Evolutionary conservation across 35 echinoderm and acorn worm species (phyloP).

Genomic region (Apostichopus californicus): DNA sequence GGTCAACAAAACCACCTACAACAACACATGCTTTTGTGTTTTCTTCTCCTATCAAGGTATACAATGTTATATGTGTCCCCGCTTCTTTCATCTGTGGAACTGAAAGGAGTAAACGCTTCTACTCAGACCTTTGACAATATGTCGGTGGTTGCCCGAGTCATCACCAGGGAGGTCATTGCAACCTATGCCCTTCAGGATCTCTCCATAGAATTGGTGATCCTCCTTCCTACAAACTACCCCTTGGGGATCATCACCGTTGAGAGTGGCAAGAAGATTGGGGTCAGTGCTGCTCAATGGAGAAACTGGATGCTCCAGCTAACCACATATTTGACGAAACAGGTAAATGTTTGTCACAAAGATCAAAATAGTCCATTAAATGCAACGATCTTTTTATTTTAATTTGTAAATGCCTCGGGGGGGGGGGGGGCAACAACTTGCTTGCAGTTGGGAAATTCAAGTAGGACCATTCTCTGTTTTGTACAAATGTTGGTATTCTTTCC

Average conservation of each 20-base stretch:
- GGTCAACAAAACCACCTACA: too few species aligned
- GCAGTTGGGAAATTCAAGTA: too few species aligned
- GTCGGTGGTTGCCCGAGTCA: constrained; percentile 69
- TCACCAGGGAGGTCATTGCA: constrained; percentile 84
- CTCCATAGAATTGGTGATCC: constrained; percentile 83
- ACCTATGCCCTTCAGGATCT: constrained; percentile 93
- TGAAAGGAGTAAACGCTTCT: constrained; percentile 69
- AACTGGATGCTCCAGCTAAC: constrained; percentile 96
- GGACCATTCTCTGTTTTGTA: too few species aligned
- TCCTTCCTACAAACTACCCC: constrained; percentile 82
- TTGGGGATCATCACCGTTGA: constrained; percentile 86
- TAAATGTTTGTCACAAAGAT: constrained; percentile 6
- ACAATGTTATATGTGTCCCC: constrained; percentile 86
- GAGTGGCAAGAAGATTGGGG: constrained; percentile 80
- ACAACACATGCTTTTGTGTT: too few species aligned
- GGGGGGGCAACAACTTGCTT: too few species aligned
- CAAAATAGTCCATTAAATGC: too few species aligned
- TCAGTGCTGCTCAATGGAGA: constrained; percentile 86
- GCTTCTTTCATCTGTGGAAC: constrained; percentile 76
- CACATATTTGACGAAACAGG: constrained; percentile 89
- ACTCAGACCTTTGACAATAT: constrained; percentile 70
- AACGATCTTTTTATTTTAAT: too few species aligned
- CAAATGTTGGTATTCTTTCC: too few species aligned
- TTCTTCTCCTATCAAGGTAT: constrained; percentile 57
- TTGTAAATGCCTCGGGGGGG: too few species aligned